phyloP scores from a whole-genome alignment of 2,797 vertebrate genomes.

The Gambusia yucatana region DNA sequence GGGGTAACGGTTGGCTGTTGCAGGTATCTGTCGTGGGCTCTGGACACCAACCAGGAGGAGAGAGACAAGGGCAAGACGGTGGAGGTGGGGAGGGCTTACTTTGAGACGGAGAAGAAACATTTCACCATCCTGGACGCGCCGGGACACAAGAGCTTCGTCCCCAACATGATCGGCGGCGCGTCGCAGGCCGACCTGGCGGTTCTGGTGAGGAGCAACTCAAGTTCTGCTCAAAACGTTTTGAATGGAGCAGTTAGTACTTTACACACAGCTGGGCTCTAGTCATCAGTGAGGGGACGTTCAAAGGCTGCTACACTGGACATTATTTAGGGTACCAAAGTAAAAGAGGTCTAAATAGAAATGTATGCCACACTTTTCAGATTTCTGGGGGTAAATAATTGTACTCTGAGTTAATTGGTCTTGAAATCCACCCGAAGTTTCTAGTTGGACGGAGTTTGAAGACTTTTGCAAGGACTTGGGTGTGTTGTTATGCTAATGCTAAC shows the following conservation, averaged over 20 bases:
- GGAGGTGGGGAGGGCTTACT: slow-evolving; percentile 97
- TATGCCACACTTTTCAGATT: too few species aligned
- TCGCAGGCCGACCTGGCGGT: slow-evolving; percentile 98
- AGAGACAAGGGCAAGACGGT: slow-evolving; percentile 99
- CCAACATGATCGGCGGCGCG: slow-evolving; percentile 99
- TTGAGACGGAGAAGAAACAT: slow-evolving; percentile 98
- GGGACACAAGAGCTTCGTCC: slow-evolving; percentile 99
- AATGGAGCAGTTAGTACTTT: neutral
- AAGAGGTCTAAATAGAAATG: too few species aligned
- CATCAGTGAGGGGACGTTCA: too few species aligned
- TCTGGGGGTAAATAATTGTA: too few species aligned
- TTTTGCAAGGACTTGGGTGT: too few species aligned
- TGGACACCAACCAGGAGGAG: slow-evolving; percentile 99
- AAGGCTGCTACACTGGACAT: too few species aligned
- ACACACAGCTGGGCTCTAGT: too few species aligned
- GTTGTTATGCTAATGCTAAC: too few species aligned
- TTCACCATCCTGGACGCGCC: slow-evolving; percentile 99
- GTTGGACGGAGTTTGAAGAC: neutral
- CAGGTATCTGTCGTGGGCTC: slow-evolving; percentile 99
- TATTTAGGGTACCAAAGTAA: too few species aligned
- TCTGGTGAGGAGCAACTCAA: slow-evolving; percentile 84
- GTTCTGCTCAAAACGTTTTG: neutral
- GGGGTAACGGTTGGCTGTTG: neutral
- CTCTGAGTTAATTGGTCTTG: neutral
- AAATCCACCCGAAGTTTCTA: neutral